A percentile compares a stretch with the other conserved stretches of the same genome.
Evolutionary conservation across 2,888 invertebrate species (phyloP).

Genomic region (Ganaspis brasiliensis): DNA sequence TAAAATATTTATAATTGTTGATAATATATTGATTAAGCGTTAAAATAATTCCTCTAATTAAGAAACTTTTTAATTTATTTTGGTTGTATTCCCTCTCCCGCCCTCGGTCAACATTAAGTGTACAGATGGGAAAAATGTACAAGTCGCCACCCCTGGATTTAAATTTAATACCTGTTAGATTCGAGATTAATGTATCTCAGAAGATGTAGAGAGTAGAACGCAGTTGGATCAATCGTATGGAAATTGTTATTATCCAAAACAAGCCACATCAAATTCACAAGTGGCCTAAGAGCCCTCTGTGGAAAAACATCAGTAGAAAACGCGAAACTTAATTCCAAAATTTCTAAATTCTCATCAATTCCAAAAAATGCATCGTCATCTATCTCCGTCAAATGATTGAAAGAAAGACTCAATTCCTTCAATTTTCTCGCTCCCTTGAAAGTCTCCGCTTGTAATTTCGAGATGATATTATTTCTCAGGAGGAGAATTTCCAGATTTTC

Average conservation of each 20-base stretch:
- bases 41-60: too few species aligned
- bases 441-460: constrained; percentile 80
- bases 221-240: constrained; percentile 87
- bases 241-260: constrained; percentile 94
- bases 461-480: constrained; percentile 91
- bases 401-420: constrained; percentile 94
- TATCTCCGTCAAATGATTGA: constrained; percentile 92
- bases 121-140: too few species aligned
- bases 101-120: too few species aligned
- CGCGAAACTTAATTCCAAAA: constrained; percentile 92
- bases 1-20: too few species aligned
- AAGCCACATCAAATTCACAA: constrained; percentile 90
- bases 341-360: constrained; percentile 88
- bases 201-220: constrained; percentile 83
- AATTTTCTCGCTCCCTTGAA: constrained; percentile 86
- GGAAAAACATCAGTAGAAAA: constrained; percentile 91
- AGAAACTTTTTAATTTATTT: too few species aligned
- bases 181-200: constrained; percentile 91
- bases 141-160: too few species aligned
- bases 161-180: constrained; percentile 86
- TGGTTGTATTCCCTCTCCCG: too few species aligned
- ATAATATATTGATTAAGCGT: too few species aligned
- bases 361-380: constrained; percentile 91
- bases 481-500: constrained; percentile 90
- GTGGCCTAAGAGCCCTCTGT: constrained; percentile 87